Base-by-base conservation (phyloP, 2,888 invertebrate genomes). In the Vandiemenella viatica region DNA sequence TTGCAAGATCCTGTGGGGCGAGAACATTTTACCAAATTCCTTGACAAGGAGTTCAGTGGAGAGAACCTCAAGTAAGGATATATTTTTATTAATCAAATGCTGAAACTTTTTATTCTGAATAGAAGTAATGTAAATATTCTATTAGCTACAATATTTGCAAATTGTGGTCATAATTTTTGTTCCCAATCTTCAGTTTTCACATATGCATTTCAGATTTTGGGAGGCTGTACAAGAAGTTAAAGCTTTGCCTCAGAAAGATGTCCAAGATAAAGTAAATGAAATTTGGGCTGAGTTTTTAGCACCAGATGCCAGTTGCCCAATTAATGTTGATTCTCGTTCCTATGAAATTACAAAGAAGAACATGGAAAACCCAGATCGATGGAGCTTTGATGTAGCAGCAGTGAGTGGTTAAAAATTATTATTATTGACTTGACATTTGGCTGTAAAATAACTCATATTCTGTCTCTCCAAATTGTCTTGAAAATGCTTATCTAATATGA, bases 131-230 rank as follows among this genome's bases (percentile, higher is more conserved):
- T n/a, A n/a, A n/a, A n/a, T n/a, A n/a, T n/a, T n/a, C n/a, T n/a
- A n/a, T n/a, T n/a, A n/a, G n/a, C n/a, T n/a, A 4, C 7, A 13
- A n/a, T 32, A n/a, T 32, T 32, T n/a, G 8, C 32, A 32, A 32
- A 15, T 32, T 32, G n/a, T n/a, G n/a, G n/a, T n/a, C n/a, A n/a
- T n/a, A n/a, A n/a, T n/a, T n/a, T n/a, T n/a, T n/a, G n/a, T n/a
- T n/a, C n/a, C n/a, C n/a, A n/a, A n/a, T n/a, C n/a, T n/a, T n/a
- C n/a, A n/a, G n/a, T n/a, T n/a, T n/a, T n/a, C n/a, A n/a, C n/a
- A n/a, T n/a, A n/a, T n/a, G n/a, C n/a, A n/a, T n/a, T n/a, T n/a
- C 63, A 92, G 93, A 63, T 96, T 96, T 72, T 95, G 92, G 89
- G 81, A 93, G 62, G 89, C 93, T 0, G 90, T 90, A 4, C 92